phyloP scores from a whole-genome alignment of 2,113 vertebrate species.

The Acanthochromis polyacanthus region DNA sequence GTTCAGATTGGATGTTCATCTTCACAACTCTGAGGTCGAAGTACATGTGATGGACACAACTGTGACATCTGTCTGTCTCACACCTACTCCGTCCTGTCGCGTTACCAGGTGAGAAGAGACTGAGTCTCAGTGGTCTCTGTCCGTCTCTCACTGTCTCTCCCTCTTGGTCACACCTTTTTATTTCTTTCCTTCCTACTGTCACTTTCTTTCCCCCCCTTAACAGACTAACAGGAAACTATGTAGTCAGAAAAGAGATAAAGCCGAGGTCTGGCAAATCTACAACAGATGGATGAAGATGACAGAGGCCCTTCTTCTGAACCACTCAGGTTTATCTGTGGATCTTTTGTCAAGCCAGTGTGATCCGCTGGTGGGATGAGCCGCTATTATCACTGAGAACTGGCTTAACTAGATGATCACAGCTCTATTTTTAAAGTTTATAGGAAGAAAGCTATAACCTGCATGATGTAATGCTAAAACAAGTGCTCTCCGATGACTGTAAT shows the following conservation, averaged over 20 bases:
- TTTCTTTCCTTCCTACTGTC: background rate
- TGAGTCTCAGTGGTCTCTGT: conserved; percentile 15
- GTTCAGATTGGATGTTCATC: background rate
- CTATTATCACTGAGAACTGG: conserved; percentile 26
- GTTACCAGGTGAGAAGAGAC: conserved; percentile 51
- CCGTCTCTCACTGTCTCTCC: conserved; percentile 22
- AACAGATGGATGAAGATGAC: conserved; percentile 52
- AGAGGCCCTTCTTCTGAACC: conserved; percentile 15
- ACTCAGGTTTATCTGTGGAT: conserved; percentile 41
- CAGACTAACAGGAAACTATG: background rate
- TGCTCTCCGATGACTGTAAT: background rate
- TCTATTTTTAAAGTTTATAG: background rate
- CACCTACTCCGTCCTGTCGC: conserved; percentile 36
- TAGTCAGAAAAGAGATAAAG: conserved; percentile 6
- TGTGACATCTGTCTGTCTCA: conserved; percentile 42
- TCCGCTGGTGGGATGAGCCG: conserved; percentile 27
- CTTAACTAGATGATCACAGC: conserved; percentile 31
- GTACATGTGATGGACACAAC: conserved; percentile 27
- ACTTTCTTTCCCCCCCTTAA: background rate
- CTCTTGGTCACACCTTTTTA: conserved; percentile 1
- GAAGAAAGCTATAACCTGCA: background rate
- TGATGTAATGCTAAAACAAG: conserved; percentile 3
- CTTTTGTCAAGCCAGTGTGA: conserved; percentile 32
- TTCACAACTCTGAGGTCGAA: conserved; percentile 24
- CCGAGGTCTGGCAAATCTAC: background rate